These are phyloP conservation scores for Drosophila prostipennis DNA, from an alignment of 2,888 invertebrate species.

Conservation along the genomic window DNA sequence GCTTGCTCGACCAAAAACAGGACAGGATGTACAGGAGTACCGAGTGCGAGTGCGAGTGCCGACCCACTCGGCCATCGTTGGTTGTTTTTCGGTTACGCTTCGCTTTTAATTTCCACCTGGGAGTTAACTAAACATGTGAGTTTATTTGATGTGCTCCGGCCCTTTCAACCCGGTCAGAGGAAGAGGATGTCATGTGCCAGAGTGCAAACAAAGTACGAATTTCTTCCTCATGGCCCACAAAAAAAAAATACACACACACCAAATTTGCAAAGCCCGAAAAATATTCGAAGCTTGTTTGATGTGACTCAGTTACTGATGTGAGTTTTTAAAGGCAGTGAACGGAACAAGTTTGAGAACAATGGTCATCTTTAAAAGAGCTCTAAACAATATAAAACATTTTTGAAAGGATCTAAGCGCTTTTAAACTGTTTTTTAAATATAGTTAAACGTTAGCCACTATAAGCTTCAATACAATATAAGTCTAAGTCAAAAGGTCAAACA, in stretches of 20 bases:
- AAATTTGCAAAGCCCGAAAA: constrained; percentile 6
- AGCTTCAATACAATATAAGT: too few relatives aligned
- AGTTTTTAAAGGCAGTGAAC: not conserved
- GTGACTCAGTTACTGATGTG: constrained; percentile 20
- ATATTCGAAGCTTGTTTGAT: constrained; percentile 24
- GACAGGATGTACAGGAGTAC: constrained; percentile 10
- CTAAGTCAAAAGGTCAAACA: too few relatives aligned
- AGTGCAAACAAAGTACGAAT: constrained; percentile 33
- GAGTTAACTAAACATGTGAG: constrained; percentile 77
- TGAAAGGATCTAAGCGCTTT: not conserved
- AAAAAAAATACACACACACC: constrained; percentile 13
- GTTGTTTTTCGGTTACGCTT: constrained; percentile 67
- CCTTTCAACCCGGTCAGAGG: not conserved
- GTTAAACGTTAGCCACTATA: not conserved
- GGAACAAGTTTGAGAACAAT: not conserved
- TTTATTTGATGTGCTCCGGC: constrained; percentile 66
- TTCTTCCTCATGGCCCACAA: constrained; percentile 1
- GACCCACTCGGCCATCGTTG: constrained; percentile 9
- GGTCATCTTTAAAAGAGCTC: not conserved
- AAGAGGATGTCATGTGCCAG: constrained; percentile 50
- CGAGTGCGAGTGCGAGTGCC: not conserved
- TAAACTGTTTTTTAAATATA: not conserved
- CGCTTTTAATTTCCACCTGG: constrained; percentile 66
- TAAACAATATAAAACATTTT: not conserved
- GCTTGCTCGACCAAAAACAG: constrained; percentile 7